Evolutionary conservation across 2,797 vertebrate genomes (phyloP), one percentile per base, ranked within the genome.

Genomic region (Neostethus bicornis): DNA sequence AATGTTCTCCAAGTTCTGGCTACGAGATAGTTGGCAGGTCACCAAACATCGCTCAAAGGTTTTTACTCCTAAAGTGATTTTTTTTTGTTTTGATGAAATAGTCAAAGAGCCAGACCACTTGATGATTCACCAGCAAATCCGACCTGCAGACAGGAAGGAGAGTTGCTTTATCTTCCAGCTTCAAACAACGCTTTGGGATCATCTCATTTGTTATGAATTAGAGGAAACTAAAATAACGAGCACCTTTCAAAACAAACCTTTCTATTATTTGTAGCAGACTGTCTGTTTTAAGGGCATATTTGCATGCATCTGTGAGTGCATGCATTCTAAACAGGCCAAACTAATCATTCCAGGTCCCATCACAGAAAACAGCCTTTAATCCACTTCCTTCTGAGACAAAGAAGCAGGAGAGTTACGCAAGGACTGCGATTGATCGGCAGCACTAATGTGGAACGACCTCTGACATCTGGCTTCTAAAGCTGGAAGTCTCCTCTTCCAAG

Each of bases 371-470:
- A 65, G 73, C 71, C 81, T 77, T 79, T 87, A 90, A 87, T 88
- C 87, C 83, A 90, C 88, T 89, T 90, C 88, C 87, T 88, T 80
- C 60, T 65, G 61, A 84, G 73, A 88, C 83, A 89, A 91, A 89
- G 81, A 68, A 70, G 71, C 50, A 55, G 79, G 73, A 80, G 68
- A 85, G 87, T 89, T 89, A 88, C 65, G 86, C 88, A 88, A 89
- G 87, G 75, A 77, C 79, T 78, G 80, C 79, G 67, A 88, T 86
- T 89, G 90, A 90, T 89, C 71, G 67, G 81, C 75, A 58, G 83
- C 87, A 86, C 86, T 88, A 90, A 90, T 67, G 83, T 78, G 81
- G 79, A 86, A 88, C 75, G 79, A 88, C 89, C 89, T 86, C 65
- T 88, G 87, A 91, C 87, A 83, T 86, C 75, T 86, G 83, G 80